These are phyloP conservation scores for Anagyrus pseudococci DNA, from an alignment of 2,888 invertebrate genomes.

Conservation along the genomic window DNA sequence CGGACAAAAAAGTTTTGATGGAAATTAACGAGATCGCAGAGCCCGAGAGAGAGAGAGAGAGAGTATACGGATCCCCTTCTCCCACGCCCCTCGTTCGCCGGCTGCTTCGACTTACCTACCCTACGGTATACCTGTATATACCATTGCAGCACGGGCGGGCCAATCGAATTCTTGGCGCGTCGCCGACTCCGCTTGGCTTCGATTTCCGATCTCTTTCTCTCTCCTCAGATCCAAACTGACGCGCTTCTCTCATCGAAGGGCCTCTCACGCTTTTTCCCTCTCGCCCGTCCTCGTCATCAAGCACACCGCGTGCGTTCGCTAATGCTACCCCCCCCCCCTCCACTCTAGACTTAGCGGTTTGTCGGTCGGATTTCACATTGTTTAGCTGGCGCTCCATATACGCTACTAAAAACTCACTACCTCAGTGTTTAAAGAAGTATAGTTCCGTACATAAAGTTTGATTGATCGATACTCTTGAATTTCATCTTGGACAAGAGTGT, in stretches of 20 bases:
- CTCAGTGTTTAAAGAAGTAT: too few species aligned
- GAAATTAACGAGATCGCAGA: conserved; percentile 33
- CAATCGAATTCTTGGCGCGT: conserved; percentile 17
- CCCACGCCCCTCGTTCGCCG: too few species aligned
- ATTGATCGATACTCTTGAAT: too few species aligned
- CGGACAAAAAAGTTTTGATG: conserved; percentile 33
- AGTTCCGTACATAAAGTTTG: too few species aligned
- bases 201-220: conserved; percentile 24
- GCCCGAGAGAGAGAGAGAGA: neutral
- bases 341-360: conserved; percentile 21
- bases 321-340: neutral
- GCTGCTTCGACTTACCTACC: too few species aligned
- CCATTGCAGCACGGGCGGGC: neutral
- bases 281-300: conserved; percentile 35
- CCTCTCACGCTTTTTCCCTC: conserved; percentile 4
- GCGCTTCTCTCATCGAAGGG: too few species aligned
- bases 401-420: too few species aligned
- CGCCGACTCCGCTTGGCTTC: conserved; percentile 20
- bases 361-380: conserved; percentile 24
- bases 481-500: too few species aligned
- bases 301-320: conserved; percentile 14
- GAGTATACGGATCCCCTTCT: too few species aligned
- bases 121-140: too few species aligned
- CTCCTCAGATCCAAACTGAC: neutral
- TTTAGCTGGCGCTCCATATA: too few species aligned